Evolutionary conservation across 1,140 invertebrate genomes (phyloP).

Genomic region (Philaenus spumarius): DNA sequence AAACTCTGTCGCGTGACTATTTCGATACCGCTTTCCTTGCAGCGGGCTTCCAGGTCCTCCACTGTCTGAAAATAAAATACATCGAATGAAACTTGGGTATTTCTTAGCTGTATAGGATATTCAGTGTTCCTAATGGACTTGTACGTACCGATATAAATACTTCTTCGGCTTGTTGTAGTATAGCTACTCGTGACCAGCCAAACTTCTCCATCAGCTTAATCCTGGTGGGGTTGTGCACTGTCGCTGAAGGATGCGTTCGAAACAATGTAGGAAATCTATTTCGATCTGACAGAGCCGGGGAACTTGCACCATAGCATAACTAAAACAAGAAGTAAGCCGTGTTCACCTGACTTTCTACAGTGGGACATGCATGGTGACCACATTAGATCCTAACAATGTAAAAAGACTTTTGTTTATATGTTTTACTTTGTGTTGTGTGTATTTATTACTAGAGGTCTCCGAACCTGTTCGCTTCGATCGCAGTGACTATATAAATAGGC

Average conservation of each 20-base stretch:
- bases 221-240: slow-evolving; percentile 97
- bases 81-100: too few relatives aligned
- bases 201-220: slow-evolving; percentile 96
- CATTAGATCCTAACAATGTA: too few relatives aligned
- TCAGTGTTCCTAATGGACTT: too few relatives aligned
- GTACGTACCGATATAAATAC: slow-evolving; percentile 97
- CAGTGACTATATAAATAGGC: too few relatives aligned
- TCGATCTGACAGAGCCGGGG: slow-evolving; percentile 95
- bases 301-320: slow-evolving; percentile 97
- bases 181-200: slow-evolving; percentile 93
- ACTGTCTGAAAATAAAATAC: slow-evolving; percentile 70
- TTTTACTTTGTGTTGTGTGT: too few relatives aligned
- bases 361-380: too few relatives aligned
- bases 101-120: too few relatives aligned
- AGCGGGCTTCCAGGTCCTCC: slow-evolving; percentile 91
- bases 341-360: too few relatives aligned
- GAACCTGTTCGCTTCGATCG: too few relatives aligned
- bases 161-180: slow-evolving; percentile 97
- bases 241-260: slow-evolving; percentile 97
- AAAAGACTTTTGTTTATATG: too few relatives aligned
- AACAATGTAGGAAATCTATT: slow-evolving; percentile 97
- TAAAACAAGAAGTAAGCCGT: too few relatives aligned
- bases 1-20: slow-evolving; percentile 96
- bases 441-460: too few relatives aligned
- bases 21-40: slow-evolving; percentile 88